Evolutionary conservation across 1,140 invertebrate species (phyloP).

Genomic region (Callitettix versicolor): DNA sequence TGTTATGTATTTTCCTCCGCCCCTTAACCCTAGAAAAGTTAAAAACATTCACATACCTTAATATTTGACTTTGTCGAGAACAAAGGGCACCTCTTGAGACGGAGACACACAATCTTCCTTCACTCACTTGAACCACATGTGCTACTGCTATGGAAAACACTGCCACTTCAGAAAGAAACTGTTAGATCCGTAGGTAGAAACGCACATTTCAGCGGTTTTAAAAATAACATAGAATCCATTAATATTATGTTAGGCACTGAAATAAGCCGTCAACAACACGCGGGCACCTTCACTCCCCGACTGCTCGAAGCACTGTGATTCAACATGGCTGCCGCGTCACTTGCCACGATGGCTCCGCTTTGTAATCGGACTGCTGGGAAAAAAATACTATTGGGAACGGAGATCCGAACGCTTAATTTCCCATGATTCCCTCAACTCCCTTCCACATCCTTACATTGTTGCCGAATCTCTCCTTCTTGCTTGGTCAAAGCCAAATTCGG

Average conservation of each 20-base stretch:
- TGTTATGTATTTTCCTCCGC: conserved; percentile 6
- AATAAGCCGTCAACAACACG: too few relatives aligned
- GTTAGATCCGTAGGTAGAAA: not conserved
- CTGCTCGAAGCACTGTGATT: conserved; percentile 2
- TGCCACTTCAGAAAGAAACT: conserved; percentile 2
- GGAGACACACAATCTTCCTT: conserved; percentile 1
- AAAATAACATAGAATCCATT: too few relatives aligned
- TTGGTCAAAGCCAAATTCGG: conserved; percentile 9
- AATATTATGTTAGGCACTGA: too few relatives aligned
- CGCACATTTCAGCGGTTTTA: too few relatives aligned
- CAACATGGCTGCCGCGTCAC: conserved; percentile 7
- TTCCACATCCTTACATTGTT: not conserved
- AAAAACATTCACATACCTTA: conserved; percentile 14
- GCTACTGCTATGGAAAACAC: conserved; percentile 2
- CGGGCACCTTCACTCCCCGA: not conserved
- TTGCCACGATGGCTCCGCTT: conserved; percentile 3
- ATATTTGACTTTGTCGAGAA: conserved; percentile 9
- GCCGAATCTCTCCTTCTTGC: conserved; percentile 1
- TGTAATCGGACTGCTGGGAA: conserved; percentile 4
- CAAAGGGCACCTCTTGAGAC: conserved; percentile 7
- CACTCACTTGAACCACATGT: conserved; percentile 5
- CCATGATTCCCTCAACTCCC: not conserved
- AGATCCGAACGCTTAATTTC: not conserved
- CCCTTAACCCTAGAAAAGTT: conserved; percentile 1
- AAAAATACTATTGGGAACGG: conserved; percentile 4